A percentile compares a stretch with the other conserved stretches of the same genome.
Evolutionary conservation across 1,140 invertebrate species (phyloP).

Genomic region (Ridgeia piscesae): DNA sequence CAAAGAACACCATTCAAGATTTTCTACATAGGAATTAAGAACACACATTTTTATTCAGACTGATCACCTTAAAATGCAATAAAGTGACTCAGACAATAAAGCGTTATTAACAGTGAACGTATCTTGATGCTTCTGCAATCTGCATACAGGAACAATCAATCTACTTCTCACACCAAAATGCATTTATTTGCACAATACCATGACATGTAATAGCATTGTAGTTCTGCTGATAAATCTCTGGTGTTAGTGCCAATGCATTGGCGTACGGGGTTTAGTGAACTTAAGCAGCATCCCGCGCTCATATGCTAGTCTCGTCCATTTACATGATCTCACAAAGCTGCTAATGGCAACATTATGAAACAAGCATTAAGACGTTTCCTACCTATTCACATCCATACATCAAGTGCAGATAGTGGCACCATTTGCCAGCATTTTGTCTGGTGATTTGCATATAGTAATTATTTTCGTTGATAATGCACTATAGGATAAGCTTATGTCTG

Average conservation of each 20-base stretch:
- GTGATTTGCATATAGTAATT: not conserved
- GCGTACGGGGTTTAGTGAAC: not conserved
- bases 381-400: not conserved
- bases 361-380: not conserved
- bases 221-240: not conserved
- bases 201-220: not conserved
- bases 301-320: not conserved
- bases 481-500: not conserved
- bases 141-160: not conserved
- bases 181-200: not conserved
- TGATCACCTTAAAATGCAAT: not conserved
- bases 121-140: not conserved
- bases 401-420: not conserved
- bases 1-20: not conserved
- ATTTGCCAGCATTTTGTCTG: not conserved
- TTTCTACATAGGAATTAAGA: not conserved
- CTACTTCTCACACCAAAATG: not conserved
- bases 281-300: not conserved
- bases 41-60: not conserved
- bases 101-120: not conserved
- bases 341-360: not conserved
- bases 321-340: not conserved
- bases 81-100: not conserved
- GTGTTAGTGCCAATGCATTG: not conserved
- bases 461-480: not conserved